These are phyloP conservation scores for Frankliniella fusca DNA, from an alignment of 2,888 invertebrate genomes.

Conservation along the genomic window DNA sequence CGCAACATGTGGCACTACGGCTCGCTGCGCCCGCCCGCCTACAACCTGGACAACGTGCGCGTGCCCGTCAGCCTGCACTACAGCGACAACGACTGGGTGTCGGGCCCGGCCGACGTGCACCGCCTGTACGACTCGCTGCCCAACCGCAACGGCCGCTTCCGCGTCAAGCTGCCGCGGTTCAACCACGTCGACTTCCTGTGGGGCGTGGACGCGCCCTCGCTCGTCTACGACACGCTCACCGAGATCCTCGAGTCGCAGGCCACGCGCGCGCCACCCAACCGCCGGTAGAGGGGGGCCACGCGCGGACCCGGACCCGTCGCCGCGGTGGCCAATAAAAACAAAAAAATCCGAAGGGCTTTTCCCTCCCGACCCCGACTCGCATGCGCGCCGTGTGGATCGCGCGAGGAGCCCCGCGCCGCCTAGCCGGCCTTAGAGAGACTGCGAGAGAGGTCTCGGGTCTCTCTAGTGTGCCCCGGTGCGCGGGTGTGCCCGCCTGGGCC, in stretches of 20 bases:
- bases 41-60: conserved; percentile 14
- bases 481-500: no score
- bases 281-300: neutral
- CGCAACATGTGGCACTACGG: conserved; percentile 41
- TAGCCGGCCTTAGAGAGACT: no score
- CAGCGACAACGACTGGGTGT: conserved; percentile 31
- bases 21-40: neutral
- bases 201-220: conserved; percentile 46
- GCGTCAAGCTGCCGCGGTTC: conserved; percentile 41
- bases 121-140: conserved; percentile 30
- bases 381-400: no score
- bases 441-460: no score
- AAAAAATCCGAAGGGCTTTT: no score
- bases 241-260: conserved; percentile 32
- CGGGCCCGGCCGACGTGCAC: conserved; percentile 17
- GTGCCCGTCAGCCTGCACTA: conserved; percentile 20
- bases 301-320: neutral
- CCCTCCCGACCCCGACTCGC: no score
- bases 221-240: conserved; percentile 48
- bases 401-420: no score
- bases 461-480: no score
- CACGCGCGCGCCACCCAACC: neutral
- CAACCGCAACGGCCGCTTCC: conserved; percentile 20
- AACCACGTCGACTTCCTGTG: conserved; percentile 49
- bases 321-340: no score